Percentiles rank a stretch among this genome's conserved stretches.
phyloP scores from a whole-genome alignment of 2,797 vertebrate genomes.

The Morus bassanus region DNA sequence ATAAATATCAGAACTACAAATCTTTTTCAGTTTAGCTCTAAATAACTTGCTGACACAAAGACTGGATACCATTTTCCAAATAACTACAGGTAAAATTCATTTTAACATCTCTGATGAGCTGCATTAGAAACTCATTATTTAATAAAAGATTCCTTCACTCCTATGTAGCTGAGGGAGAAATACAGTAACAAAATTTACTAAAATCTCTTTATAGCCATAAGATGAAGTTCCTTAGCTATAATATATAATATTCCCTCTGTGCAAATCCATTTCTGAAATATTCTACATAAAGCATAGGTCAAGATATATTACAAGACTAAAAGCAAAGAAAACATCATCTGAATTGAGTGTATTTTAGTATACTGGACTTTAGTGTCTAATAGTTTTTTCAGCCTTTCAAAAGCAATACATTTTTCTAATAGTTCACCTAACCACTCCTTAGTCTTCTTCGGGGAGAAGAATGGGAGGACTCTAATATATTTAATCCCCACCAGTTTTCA shows the following conservation, averaged over 20 bases:
- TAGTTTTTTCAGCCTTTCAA: neutral
- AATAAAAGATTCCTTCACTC: neutral
- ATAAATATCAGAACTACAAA: neutral
- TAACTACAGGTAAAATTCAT: neutral
- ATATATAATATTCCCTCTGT: neutral
- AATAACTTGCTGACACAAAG: neutral
- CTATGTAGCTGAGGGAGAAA: neutral
- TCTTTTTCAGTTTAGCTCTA: neutral
- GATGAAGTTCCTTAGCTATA: neutral
- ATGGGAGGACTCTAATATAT: neutral
- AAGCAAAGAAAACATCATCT: neutral
- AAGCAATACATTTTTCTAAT: neutral
- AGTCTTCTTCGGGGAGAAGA: neutral
- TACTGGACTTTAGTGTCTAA: neutral
- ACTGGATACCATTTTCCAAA: neutral
- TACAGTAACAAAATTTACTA: neutral
- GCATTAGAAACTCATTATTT: neutral
- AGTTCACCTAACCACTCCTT: neutral
- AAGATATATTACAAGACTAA: neutral
- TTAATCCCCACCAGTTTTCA: neutral
- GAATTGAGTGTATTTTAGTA: neutral
- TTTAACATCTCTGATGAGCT: neutral
- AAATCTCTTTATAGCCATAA: neutral
- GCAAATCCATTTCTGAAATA: slow-evolving; percentile 19
- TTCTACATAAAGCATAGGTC: neutral